These are phyloP conservation scores for Riptortus pedestris DNA, from an alignment of 1,140 invertebrate species.

Conservation along the genomic window DNA sequence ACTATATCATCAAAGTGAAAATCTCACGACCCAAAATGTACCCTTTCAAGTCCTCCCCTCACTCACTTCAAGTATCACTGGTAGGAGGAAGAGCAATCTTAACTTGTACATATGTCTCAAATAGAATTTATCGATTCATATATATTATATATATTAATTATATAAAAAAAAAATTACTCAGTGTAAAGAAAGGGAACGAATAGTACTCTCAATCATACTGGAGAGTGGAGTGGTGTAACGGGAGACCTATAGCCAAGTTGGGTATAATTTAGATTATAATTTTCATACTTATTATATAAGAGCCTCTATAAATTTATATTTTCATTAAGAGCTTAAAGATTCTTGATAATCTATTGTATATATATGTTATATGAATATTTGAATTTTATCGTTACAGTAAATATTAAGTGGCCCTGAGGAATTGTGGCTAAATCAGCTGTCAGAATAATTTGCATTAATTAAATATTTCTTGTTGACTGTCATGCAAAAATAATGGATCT, in stretches of 20 bases:
- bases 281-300: conserved; percentile 3
- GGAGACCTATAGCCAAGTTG: no score
- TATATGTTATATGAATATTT: not conserved
- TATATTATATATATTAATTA: no score
- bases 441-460: no score
- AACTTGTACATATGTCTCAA: not conserved
- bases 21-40: no score
- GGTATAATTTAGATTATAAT: conserved; percentile 7
- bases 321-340: conserved; percentile 14
- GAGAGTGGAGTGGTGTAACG: no score
- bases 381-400: not conserved
- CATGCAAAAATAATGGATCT: no score
- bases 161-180: not conserved
- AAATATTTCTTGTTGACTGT: no score
- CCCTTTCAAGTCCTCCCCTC: not conserved
- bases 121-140: conserved; percentile 1
- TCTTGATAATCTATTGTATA: not conserved
- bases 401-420: not conserved
- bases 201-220: no score
- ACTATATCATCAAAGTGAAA: no score
- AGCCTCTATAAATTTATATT: conserved; percentile 18
- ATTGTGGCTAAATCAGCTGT: no score
- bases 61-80: not conserved
- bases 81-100: not conserved
- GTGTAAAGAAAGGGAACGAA: conserved; percentile 4